Evolutionary conservation across 2,888 invertebrate species (phyloP).

Genomic region (Tuberolachnus salignus): DNA sequence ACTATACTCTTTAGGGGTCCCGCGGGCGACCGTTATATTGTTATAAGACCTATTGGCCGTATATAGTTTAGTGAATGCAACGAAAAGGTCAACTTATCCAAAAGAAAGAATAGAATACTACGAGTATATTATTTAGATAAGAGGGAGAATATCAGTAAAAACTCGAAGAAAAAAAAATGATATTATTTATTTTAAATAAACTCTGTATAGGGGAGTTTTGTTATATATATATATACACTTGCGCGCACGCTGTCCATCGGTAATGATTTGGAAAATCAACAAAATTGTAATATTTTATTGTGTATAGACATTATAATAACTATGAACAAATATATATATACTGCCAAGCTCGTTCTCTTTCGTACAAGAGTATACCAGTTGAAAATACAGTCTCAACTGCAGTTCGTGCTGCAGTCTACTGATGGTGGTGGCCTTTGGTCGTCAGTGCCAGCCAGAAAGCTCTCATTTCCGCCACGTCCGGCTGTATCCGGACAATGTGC

Average conservation of each 20-base stretch:
- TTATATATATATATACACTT: neutral
- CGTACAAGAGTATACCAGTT: neutral
- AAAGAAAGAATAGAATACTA: constrained; percentile 19
- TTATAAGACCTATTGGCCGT: constrained; percentile 36
- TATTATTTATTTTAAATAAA: neutral
- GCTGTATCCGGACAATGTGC: constrained; percentile 35
- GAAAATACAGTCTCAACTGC: neutral
- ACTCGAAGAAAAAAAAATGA: constrained; percentile 5
- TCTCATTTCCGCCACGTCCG: constrained; percentile 53
- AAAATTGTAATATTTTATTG: neutral
- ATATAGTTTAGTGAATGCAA: constrained; percentile 34
- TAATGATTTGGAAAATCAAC: constrained; percentile 41
- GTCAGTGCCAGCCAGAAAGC: constrained; percentile 44
- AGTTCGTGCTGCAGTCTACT: neutral
- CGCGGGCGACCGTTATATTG: constrained; percentile 17
- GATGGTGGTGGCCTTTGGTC: constrained; percentile 19
- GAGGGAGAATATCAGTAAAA: neutral
- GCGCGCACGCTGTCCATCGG: neutral
- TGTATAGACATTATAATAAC: constrained; percentile 20
- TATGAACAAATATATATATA: neutral
- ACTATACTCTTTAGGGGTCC: constrained; percentile 24
- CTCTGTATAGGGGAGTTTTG: too few species aligned
- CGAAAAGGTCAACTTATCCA: constrained; percentile 43
- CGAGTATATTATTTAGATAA: neutral
- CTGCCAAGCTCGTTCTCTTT: constrained; percentile 19